Evolutionary conservation across 2,888 invertebrate genomes (phyloP).

Genomic region (Epistrophella euchroma): DNA sequence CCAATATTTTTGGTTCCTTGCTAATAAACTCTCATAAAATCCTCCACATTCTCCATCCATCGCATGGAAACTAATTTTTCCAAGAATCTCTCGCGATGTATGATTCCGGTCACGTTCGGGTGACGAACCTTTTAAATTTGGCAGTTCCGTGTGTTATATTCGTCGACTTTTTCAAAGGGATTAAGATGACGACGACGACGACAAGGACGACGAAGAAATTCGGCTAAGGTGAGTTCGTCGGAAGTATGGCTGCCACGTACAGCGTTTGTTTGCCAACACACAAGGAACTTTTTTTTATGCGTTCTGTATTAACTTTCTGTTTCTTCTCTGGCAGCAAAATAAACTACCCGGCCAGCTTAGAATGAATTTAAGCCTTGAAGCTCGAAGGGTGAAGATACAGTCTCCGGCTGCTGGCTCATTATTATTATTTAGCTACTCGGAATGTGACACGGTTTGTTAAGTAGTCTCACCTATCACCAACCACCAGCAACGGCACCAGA

Average conservation of each 20-base stretch:
- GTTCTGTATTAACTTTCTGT: conserved; percentile 44
- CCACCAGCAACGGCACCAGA: neutral
- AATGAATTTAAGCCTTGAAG: conserved; percentile 25
- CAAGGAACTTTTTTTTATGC: conserved; percentile 53
- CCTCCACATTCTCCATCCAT: conserved; percentile 6
- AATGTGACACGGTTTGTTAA: conserved; percentile 72
- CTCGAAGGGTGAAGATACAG: conserved; percentile 5
- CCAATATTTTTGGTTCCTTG: neutral
- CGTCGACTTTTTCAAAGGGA: conserved; percentile 74
- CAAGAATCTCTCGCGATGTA: conserved; percentile 57
- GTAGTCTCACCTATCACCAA: conserved; percentile 33
- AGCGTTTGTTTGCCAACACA: conserved; percentile 65
- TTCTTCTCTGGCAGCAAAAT: conserved; percentile 40
- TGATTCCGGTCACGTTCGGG: conserved; percentile 69
- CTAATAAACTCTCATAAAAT: neutral
- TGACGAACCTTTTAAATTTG: conserved; percentile 76
- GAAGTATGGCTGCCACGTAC: conserved; percentile 62
- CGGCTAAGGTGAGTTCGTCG: conserved; percentile 44
- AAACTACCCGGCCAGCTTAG: conserved; percentile 36
- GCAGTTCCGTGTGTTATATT: conserved; percentile 76
- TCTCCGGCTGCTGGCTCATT: conserved; percentile 61
- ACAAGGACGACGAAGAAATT: conserved; percentile 18
- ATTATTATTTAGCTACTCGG: conserved; percentile 73
- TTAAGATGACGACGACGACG: conserved; percentile 63
- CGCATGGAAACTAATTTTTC: conserved; percentile 62